Evolutionary conservation across 1,140 invertebrate genomes (phyloP).

Genomic region (Coenobita brevimanus): DNA sequence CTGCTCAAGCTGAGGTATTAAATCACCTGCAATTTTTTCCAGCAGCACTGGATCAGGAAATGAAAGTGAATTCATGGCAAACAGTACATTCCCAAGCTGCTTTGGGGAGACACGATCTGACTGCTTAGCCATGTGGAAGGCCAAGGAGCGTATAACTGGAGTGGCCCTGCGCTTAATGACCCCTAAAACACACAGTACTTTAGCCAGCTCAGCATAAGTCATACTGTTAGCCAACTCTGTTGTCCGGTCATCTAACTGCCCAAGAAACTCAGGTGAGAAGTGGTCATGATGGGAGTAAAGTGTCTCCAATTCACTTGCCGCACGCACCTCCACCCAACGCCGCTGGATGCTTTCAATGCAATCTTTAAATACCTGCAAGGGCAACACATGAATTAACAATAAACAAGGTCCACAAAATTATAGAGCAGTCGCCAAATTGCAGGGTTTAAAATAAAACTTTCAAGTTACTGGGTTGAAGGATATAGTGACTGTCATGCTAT

Average conservation of each 20-base stretch:
- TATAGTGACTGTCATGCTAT: too few species aligned
- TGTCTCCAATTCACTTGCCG: slow-evolving; percentile 19
- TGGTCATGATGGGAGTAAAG: slow-evolving; percentile 23
- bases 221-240: slow-evolving; percentile 42
- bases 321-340: slow-evolving; percentile 42
- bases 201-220: slow-evolving; percentile 24
- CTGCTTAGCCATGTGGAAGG: slow-evolving; percentile 56
- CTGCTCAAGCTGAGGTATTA: slow-evolving; percentile 16
- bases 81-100: slow-evolving; percentile 34
- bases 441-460: too few species aligned
- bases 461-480: too few species aligned
- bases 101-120: slow-evolving; percentile 30
- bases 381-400: not conserved
- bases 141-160: slow-evolving; percentile 34
- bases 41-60: slow-evolving; percentile 49
- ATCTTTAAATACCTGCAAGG: slow-evolving; percentile 41
- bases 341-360: slow-evolving; percentile 39
- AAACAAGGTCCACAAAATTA: not conserved
- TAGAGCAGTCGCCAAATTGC: too few species aligned
- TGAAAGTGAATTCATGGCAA: slow-evolving; percentile 36
- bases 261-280: slow-evolving; percentile 33
- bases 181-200: slow-evolving; percentile 36
- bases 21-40: slow-evolving; percentile 42
- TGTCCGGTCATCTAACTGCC: slow-evolving; percentile 43
- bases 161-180: slow-evolving; percentile 33